Conservation (phyloP, 2,113 vertebrate genomes). For the Syngnathus scovelli region DNA sequence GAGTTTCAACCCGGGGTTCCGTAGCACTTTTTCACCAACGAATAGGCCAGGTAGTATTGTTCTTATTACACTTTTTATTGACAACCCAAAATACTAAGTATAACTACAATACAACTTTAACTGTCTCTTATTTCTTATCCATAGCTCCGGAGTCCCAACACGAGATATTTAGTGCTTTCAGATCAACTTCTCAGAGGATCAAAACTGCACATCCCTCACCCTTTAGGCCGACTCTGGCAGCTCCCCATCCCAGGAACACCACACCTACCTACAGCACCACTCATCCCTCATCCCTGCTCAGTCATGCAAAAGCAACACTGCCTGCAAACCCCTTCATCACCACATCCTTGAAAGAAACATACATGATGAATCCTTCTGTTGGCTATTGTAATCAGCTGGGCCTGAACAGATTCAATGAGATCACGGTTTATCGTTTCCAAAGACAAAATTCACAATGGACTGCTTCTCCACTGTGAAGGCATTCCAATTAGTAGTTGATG, state of each 20-base stretch:
- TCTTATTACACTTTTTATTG: neutral
- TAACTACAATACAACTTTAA: neutral
- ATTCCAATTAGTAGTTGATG: too few species aligned
- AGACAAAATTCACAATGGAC: neutral
- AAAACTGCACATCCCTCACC: slow-evolving; percentile 16
- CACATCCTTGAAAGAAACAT: neutral
- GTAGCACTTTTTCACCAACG: slow-evolving; percentile 58
- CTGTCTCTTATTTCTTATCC: neutral
- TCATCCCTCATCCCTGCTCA: slow-evolving; percentile 1
- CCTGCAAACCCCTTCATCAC: neutral
- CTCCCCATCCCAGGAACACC: slow-evolving; percentile 6
- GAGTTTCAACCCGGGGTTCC: slow-evolving; percentile 78
- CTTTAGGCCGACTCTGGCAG: slow-evolving; percentile 25
- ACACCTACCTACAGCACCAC: slow-evolving; percentile 2
- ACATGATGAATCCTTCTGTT: neutral
- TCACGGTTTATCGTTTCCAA: neutral
- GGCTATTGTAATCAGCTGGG: slow-evolving; percentile 1
- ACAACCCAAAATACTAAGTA: neutral
- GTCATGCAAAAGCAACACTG: neutral
- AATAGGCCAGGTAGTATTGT: slow-evolving; percentile 29
- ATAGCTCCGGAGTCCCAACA: slow-evolving; percentile 69
- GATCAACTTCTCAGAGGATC: slow-evolving; percentile 56
- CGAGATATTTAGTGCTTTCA: slow-evolving; percentile 74
- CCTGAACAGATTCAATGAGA: neutral
- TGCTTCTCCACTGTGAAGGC: neutral